These are phyloP conservation scores for Phrynosoma blainvillii DNA, from an alignment of 2,113 vertebrate genomes.

Conservation along the genomic window DNA sequence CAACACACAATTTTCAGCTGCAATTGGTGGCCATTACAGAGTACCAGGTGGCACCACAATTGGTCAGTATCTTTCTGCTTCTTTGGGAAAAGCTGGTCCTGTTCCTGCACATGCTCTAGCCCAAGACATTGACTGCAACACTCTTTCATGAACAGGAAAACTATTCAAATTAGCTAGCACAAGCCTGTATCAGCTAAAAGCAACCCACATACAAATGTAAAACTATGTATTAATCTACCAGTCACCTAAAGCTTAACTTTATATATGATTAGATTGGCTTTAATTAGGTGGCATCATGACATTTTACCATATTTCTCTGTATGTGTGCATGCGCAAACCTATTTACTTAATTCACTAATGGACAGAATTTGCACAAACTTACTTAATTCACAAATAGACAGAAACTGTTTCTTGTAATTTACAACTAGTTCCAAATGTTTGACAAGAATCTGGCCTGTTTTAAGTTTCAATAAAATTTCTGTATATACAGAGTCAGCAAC, in stretches of 20 bases:
- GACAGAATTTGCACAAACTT: slow-evolving; percentile 46
- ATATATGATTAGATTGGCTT: background rate
- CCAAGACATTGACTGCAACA: too few relatives aligned
- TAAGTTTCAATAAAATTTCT: slow-evolving; percentile 52
- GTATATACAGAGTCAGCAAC: slow-evolving; percentile 73
- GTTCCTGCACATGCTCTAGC: too few relatives aligned
- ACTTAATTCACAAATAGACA: slow-evolving; percentile 81
- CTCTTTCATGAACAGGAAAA: too few relatives aligned
- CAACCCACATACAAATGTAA: background rate
- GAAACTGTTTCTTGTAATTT: slow-evolving; percentile 62
- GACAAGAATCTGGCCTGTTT: slow-evolving; percentile 69
- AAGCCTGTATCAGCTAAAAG: background rate
- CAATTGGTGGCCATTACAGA: background rate
- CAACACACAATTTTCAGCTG: background rate
- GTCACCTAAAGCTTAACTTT: background rate
- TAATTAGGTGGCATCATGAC: too few relatives aligned
- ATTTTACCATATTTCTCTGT: too few relatives aligned
- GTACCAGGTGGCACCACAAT: too few relatives aligned
- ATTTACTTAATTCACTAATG: background rate
- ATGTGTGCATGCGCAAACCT: too few relatives aligned
- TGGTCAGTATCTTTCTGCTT: too few relatives aligned
- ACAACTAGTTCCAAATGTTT: slow-evolving; percentile 77
- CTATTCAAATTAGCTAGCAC: background rate
- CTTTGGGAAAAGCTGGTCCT: too few relatives aligned
- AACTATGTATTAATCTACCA: background rate